phyloP scores from a whole-genome alignment of 2,888 invertebrate genomes.

The Acanthoscelides obtectus region DNA sequence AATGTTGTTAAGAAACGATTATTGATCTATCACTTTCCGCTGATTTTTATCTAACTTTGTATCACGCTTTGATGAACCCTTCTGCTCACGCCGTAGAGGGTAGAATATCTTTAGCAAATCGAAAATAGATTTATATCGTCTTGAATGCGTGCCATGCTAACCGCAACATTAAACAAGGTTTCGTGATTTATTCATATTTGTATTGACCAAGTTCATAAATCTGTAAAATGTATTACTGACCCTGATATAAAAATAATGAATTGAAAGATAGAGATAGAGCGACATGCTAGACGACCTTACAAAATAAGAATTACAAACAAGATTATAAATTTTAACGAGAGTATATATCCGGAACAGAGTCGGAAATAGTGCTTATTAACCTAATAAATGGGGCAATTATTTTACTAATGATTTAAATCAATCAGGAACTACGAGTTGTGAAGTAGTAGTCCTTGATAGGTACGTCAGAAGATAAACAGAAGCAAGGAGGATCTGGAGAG shows the following conservation, averaged over 20 bases:
- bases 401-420: not conserved
- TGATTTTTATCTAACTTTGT: too few species aligned
- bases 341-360: not conserved
- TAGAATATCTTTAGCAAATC: not conserved
- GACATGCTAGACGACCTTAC: not conserved
- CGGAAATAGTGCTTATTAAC: not conserved
- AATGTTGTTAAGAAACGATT: too few species aligned
- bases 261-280: not conserved
- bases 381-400: not conserved
- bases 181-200: too few species aligned
- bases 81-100: too few species aligned
- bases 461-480: too few species aligned
- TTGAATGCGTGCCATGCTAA: too few species aligned
- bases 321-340: not conserved
- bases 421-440: not conserved
- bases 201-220: conserved; percentile 41
- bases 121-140: too few species aligned
- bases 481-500: too few species aligned
- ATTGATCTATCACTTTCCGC: too few species aligned
- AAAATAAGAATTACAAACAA: not conserved
- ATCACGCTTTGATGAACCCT: too few species aligned
- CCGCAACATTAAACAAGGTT: too few species aligned
- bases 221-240: not conserved
- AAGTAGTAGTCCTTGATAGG: too few species aligned
- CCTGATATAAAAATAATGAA: not conserved